A percentile compares a stretch with the other conserved stretches of the same genome.
phyloP scores from a whole-genome alignment of 2,888 invertebrate genomes.

The Cephus rjabovi region DNA sequence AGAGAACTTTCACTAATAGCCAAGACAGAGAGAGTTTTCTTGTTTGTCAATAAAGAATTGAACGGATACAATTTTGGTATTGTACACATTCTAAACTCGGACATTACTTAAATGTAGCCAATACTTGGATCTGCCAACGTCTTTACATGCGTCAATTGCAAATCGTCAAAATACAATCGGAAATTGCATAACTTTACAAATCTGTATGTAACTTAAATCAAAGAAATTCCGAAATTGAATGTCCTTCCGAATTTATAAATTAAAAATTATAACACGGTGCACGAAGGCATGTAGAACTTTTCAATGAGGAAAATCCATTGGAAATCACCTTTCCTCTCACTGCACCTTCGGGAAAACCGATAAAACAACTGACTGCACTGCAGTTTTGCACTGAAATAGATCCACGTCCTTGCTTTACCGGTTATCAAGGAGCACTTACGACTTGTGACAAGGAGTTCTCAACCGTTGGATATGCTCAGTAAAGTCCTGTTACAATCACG shows the following conservation, averaged over 20 bases:
- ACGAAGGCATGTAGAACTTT: not conserved
- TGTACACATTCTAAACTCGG: not conserved
- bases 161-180: too few relatives aligned
- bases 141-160: not conserved
- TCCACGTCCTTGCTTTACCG: not conserved
- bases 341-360: not conserved
- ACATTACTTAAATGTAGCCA: not conserved
- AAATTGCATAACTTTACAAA: not conserved
- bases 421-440: not conserved
- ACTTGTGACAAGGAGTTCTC: not conserved
- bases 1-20: not conserved
- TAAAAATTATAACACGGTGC: not conserved
- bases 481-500: not conserved
- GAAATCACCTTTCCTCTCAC: not conserved
- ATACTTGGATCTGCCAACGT: not conserved
- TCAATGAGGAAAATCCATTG: not conserved
- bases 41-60: not conserved
- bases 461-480: not conserved
- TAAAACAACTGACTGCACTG: not conserved
- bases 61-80: not conserved
- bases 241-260: not conserved
- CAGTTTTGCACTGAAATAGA: not conserved
- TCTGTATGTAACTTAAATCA: not conserved
- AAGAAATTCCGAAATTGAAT: not conserved
- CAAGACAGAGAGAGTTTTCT: not conserved